These are phyloP conservation scores for Margarornis squamiger DNA, from an alignment of 2,797 vertebrate genomes.

Conservation along the genomic window DNA sequence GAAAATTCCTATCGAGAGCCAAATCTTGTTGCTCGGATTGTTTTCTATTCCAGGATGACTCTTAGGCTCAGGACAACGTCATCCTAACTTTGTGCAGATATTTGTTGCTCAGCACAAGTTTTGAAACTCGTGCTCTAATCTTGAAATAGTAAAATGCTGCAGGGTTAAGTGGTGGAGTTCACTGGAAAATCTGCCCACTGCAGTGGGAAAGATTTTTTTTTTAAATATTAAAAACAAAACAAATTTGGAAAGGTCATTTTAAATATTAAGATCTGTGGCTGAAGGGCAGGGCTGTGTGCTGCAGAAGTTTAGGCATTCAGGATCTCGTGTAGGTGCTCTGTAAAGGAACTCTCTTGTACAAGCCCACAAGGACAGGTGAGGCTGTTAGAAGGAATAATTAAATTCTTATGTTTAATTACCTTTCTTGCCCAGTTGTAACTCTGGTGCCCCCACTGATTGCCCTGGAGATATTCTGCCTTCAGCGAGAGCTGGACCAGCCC, in stretches of 20 bases:
- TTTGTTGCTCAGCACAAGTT: background rate
- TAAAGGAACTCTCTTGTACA: background rate
- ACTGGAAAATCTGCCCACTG: conserved; percentile 46
- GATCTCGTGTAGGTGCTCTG: background rate
- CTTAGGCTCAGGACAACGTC: background rate
- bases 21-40: background rate
- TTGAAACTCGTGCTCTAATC: background rate
- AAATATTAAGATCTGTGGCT: background rate
- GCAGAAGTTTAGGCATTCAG: background rate
- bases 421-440: background rate
- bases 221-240: conserved; percentile 25
- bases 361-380: background rate
- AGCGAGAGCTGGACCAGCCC: background rate
- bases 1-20: background rate
- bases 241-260: conserved; percentile 42
- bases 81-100: background rate
- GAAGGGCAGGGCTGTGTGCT: background rate
- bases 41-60: conserved; percentile 50
- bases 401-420: background rate
- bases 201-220: conserved; percentile 40
- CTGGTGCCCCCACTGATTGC: background rate
- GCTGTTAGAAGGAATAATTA: background rate
- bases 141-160: conserved; percentile 55
- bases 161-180: conserved; percentile 47
- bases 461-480: background rate